phyloP scores from a whole-genome alignment of 2,888 invertebrate species.

The Xanthia icteritia region DNA sequence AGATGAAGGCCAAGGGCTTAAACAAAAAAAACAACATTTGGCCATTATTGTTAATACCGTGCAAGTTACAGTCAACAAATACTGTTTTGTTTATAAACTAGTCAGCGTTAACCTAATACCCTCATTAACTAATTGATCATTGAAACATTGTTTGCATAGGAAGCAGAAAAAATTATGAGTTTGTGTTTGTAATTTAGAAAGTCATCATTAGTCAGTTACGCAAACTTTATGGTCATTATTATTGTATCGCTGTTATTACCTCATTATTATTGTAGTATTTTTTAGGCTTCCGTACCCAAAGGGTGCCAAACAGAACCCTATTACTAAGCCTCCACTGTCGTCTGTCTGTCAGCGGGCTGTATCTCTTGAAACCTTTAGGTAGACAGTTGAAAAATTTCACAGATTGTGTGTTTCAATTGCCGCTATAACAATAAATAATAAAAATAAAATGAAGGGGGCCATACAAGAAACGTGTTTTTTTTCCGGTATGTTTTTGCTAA shows the following conservation, averaged over 20 bases:
- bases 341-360: too few species aligned
- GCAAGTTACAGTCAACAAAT: background rate
- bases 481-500: too few species aligned
- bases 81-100: background rate
- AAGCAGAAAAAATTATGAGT: background rate
- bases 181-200: background rate
- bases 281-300: background rate
- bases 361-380: too few species aligned
- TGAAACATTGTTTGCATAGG: slow-evolving; percentile 1
- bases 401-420: too few species aligned
- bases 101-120: slow-evolving; percentile 10
- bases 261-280: background rate
- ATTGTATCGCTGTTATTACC: background rate
- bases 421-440: too few species aligned
- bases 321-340: too few species aligned
- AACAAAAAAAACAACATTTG: too few species aligned
- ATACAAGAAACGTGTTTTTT: too few species aligned
- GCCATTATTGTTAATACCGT: background rate
- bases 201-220: background rate
- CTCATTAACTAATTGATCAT: slow-evolving; percentile 22
- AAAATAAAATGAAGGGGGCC: too few species aligned
- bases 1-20: too few species aligned
- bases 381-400: too few species aligned
- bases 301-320: too few species aligned
- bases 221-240: background rate